Evolutionary conservation across 2,797 vertebrate genomes (phyloP).

Genomic region (Gephyroberyx darwinii): DNA sequence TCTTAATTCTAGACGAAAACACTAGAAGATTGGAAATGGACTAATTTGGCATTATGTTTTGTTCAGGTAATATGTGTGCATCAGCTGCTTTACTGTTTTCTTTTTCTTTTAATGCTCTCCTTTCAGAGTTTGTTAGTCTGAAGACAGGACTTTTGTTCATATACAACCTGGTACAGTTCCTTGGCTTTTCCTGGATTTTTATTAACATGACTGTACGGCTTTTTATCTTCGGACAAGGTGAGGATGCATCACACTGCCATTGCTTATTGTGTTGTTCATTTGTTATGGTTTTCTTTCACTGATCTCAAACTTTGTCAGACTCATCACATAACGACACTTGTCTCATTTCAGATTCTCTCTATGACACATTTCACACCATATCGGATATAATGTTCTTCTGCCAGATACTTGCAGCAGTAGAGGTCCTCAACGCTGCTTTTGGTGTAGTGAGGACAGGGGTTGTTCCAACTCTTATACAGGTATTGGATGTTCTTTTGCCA

Average conservation of each 20-base stretch:
- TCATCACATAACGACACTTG: background rate
- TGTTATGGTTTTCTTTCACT: background rate
- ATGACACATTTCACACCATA: slow-evolving; percentile 93
- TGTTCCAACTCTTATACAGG: slow-evolving; percentile 88
- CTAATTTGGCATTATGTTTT: background rate
- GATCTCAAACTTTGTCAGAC: background rate
- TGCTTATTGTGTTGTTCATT: background rate
- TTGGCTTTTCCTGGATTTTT: slow-evolving; percentile 98
- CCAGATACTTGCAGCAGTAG: slow-evolving; percentile 89
- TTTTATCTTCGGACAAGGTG: slow-evolving; percentile 91
- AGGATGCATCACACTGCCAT: slow-evolving; percentile 13
- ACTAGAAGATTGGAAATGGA: no score
- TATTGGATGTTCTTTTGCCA: slow-evolving; percentile 24
- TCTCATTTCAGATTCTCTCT: slow-evolving; percentile 89
- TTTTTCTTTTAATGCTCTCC: slow-evolving; percentile 15
- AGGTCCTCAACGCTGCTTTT: slow-evolving; percentile 90
- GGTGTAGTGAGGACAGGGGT: slow-evolving; percentile 88
- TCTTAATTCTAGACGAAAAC: no score
- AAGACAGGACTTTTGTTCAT: slow-evolving; percentile 90
- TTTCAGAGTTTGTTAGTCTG: slow-evolving; percentile 82
- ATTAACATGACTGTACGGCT: slow-evolving; percentile 95
- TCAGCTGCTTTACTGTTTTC: background rate
- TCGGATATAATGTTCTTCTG: slow-evolving; percentile 97
- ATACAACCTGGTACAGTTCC: slow-evolving; percentile 96
- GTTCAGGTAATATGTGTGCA: background rate